Conservation (phyloP, 2,113 vertebrate genomes). For the Syrrhaptes paradoxus region DNA sequence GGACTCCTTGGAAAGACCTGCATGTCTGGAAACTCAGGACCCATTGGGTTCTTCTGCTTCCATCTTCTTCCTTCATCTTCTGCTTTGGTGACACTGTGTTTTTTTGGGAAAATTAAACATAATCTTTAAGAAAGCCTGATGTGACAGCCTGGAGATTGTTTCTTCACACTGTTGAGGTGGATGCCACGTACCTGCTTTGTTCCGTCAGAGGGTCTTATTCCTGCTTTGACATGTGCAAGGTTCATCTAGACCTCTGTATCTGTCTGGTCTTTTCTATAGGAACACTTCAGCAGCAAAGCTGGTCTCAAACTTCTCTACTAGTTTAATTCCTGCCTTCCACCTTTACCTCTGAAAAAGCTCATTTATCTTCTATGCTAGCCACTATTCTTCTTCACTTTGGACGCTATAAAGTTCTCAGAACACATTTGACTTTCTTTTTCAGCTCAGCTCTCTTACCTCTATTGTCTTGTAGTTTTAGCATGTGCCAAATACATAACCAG, state of each 20-base stretch:
- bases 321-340: not conserved
- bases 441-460: not conserved
- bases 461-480: not conserved
- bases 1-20: not conserved
- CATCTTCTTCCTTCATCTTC: not conserved
- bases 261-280: not conserved
- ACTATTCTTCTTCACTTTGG: not conserved
- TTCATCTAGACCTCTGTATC: not conserved
- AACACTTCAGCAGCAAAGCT: not conserved
- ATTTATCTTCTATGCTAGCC: not conserved
- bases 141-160: not conserved
- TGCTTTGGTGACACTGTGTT: not conserved
- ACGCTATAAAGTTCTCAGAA: not conserved
- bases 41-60: not conserved
- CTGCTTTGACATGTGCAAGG: not conserved
- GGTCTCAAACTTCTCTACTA: not conserved
- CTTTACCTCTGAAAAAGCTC: not conserved
- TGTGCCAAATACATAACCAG: not conserved
- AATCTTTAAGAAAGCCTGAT: not conserved
- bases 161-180: not conserved
- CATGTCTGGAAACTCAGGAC: not conserved
- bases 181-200: not conserved
- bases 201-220: not conserved
- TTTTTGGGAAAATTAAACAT: not conserved
- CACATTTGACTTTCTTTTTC: not conserved